phyloP scores from a whole-genome alignment of 2,888 invertebrate genomes.

The Amphimallon solstitiale region DNA sequence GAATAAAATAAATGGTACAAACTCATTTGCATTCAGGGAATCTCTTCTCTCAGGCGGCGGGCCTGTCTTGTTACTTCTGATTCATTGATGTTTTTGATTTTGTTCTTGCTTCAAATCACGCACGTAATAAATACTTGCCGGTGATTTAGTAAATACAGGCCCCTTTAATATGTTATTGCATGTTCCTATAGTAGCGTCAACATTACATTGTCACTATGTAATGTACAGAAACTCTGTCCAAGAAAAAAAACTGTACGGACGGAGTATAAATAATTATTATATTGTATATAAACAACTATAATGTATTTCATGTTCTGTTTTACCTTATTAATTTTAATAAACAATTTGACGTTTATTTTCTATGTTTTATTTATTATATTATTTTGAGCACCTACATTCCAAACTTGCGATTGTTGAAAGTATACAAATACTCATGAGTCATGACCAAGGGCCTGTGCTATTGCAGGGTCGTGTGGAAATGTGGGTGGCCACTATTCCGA shows the following conservation, averaged over 20 bases:
- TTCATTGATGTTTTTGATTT: neutral
- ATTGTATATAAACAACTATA: conserved; percentile 62
- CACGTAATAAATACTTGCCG: neutral
- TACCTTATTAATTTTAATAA: conserved; percentile 65
- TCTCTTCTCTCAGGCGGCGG: conserved; percentile 40
- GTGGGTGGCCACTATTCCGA: too few relatives aligned
- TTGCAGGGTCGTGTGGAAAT: too few relatives aligned
- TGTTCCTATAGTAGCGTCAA: conserved; percentile 56
- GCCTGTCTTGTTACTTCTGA: conserved; percentile 10
- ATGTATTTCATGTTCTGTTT: conserved; percentile 66
- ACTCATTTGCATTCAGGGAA: conserved; percentile 38
- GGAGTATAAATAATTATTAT: conserved; percentile 59
- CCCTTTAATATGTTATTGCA: conserved; percentile 41
- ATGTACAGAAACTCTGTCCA: conserved; percentile 52
- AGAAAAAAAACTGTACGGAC: conserved; percentile 46
- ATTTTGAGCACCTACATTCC: too few relatives aligned
- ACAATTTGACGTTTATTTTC: conserved; percentile 62
- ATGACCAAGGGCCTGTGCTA: too few relatives aligned
- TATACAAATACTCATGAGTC: too few relatives aligned
- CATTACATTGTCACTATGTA: conserved; percentile 61
- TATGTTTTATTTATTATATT: conserved; percentile 22
- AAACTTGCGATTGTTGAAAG: too few relatives aligned
- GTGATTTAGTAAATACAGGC: conserved; percentile 3
- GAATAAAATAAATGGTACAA: conserved; percentile 22
- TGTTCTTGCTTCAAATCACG: neutral